Evolutionary conservation across 2,113 vertebrate genomes (phyloP).

Genomic region (Myotis yumanensis): DNA sequence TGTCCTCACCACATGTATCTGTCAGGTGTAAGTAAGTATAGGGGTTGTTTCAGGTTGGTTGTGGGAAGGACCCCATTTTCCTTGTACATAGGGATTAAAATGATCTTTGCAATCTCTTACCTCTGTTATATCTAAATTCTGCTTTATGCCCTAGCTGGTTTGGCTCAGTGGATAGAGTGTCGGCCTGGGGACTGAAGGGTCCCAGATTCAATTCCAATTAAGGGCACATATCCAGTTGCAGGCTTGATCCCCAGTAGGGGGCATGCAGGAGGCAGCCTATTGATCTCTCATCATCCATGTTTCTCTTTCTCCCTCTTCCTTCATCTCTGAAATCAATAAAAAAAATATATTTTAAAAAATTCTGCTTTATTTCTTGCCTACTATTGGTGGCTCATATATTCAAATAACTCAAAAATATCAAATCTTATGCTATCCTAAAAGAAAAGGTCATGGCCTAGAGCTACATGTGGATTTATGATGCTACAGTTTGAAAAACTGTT

Average conservation of each 20-base stretch:
- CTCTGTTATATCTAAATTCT: slow-evolving; percentile 50
- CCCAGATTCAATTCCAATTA: too few relatives aligned
- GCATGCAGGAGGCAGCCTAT: too few relatives aligned
- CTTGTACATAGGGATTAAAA: neutral
- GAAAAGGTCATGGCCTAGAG: neutral
- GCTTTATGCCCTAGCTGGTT: neutral
- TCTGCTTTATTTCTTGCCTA: slow-evolving; percentile 50
- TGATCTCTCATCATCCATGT: too few relatives aligned
- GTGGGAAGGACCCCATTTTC: neutral
- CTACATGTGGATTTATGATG: neutral
- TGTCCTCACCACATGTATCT: neutral
- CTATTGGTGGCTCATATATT: neutral
- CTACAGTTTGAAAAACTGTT: slow-evolving; percentile 29
- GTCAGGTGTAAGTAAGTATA: slow-evolving; percentile 24
- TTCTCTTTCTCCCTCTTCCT: too few relatives aligned
- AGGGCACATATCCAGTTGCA: too few relatives aligned
- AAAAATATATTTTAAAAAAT: neutral
- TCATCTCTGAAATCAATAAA: too few relatives aligned
- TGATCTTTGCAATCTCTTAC: neutral
- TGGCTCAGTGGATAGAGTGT: too few relatives aligned
- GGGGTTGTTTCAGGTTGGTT: neutral
- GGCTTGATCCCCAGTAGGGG: too few relatives aligned
- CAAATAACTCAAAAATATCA: neutral
- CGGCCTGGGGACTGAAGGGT: too few relatives aligned
- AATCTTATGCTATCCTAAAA: neutral